These are phyloP conservation scores for Zeuzera pyrina DNA, from an alignment of 2,888 invertebrate genomes.

Conservation along the genomic window DNA sequence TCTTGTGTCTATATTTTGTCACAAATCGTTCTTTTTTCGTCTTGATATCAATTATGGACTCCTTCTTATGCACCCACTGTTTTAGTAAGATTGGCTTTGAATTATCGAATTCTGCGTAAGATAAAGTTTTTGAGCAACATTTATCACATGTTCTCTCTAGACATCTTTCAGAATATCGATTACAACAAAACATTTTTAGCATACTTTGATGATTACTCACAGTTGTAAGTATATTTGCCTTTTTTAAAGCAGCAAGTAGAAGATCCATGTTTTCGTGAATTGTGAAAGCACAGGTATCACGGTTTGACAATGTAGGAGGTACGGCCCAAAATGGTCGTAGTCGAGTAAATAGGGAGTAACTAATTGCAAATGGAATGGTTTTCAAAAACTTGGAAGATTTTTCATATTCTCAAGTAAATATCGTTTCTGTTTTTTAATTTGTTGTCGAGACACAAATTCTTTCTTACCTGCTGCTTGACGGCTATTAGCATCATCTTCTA, in stretches of 20 bases:
- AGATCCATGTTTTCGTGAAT: slow-evolving; percentile 18
- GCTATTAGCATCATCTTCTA: slow-evolving; percentile 20
- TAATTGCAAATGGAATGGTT: slow-evolving; percentile 11
- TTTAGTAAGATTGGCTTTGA: slow-evolving; percentile 8
- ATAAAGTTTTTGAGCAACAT: slow-evolving; percentile 14
- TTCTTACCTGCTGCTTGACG: slow-evolving; percentile 19
- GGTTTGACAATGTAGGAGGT: slow-evolving; percentile 16
- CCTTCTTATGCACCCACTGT: slow-evolving; percentile 11
- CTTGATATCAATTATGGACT: slow-evolving; percentile 9
- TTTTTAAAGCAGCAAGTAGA: slow-evolving; percentile 16
- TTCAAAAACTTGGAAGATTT: slow-evolving; percentile 17
- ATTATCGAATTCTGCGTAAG: slow-evolving; percentile 13
- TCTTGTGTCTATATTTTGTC: slow-evolving; percentile 9
- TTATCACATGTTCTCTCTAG: slow-evolving; percentile 16
- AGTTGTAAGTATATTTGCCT: slow-evolving; percentile 15
- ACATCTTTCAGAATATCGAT: slow-evolving; percentile 17
- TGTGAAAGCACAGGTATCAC: slow-evolving; percentile 21
- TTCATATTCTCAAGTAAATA: slow-evolving; percentile 17
- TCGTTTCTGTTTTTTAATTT: slow-evolving; percentile 17
- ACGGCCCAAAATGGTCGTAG: slow-evolving; percentile 21
- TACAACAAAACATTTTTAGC: slow-evolving; percentile 16
- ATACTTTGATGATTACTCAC: slow-evolving; percentile 18
- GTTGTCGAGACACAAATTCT: slow-evolving; percentile 14
- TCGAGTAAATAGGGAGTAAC: slow-evolving; percentile 8
- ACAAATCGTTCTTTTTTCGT: slow-evolving; percentile 12